Evolutionary conservation across 2,888 invertebrate genomes (phyloP).

Genomic region (Apeira syringaria): DNA sequence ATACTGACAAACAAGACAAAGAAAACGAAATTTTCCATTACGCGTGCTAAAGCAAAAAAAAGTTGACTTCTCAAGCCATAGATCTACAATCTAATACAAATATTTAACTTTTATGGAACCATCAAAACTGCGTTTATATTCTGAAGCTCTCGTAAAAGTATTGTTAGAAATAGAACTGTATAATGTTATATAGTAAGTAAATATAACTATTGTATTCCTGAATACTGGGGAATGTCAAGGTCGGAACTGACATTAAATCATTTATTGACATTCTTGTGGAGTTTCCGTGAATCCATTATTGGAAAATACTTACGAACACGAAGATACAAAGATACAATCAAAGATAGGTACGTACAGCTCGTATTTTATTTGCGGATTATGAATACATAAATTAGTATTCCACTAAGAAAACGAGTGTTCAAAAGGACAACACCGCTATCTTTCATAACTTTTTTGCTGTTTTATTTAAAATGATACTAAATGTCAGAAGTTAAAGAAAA

Average conservation of each 20-base stretch:
- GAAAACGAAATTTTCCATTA: no score
- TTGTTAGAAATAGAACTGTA: constrained; percentile 6
- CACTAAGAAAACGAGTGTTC: no score
- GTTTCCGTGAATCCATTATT: neutral
- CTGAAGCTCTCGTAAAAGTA: constrained; percentile 9
- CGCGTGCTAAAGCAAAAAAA: no score
- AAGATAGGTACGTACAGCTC: no score
- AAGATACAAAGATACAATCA: no score
- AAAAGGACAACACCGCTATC: no score
- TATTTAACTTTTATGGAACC: constrained; percentile 1
- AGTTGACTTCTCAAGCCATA: neutral
- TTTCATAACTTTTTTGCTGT: no score
- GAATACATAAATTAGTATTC: no score
- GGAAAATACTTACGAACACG: neutral
- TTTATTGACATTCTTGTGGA: constrained; percentile 13
- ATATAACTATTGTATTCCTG: constrained; percentile 12
- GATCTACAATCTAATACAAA: neutral
- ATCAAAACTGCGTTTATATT: constrained; percentile 6
- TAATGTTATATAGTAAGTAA: constrained; percentile 10
- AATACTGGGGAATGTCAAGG: constrained; percentile 15
- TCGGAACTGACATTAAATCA: constrained; percentile 8
- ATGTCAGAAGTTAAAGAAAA: no score
- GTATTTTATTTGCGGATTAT: no score
- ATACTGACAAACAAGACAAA: no score
- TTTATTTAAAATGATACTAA: no score